These are phyloP conservation scores for Thunnus maccoyii DNA, from an alignment of 2,113 vertebrate species.

Conservation along the genomic window DNA sequence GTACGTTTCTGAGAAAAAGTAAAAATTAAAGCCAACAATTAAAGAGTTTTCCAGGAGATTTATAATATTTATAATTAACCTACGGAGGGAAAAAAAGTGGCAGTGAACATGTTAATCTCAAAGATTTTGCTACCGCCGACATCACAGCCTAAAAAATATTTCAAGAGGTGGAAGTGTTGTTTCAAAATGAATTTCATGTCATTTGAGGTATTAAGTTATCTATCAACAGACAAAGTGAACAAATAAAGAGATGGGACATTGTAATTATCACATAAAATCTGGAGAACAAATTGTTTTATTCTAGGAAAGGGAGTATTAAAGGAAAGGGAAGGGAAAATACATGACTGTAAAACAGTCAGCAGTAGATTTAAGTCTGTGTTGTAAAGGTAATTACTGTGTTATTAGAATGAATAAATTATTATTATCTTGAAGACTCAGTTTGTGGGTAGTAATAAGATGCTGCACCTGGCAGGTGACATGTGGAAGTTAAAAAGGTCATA, in stretches of 20 bases:
- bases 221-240: background rate
- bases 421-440: constrained; percentile 35
- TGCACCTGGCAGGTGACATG: constrained; percentile 20
- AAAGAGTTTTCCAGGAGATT: too few relatives aligned
- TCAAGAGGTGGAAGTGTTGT: background rate
- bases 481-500: background rate
- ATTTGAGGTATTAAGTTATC: constrained; percentile 11
- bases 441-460: constrained; percentile 31
- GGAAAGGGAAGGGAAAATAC: constrained; percentile 30
- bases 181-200: background rate
- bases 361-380: constrained; percentile 2
- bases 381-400: constrained; percentile 44
- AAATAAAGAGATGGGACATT: constrained; percentile 12
- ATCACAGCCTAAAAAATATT: background rate
- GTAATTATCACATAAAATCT: constrained; percentile 36
- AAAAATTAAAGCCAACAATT: constrained; percentile 1
- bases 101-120: background rate
- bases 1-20: background rate
- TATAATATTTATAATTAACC: background rate
- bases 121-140: background rate
- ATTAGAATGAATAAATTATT: constrained; percentile 47
- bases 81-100: background rate
- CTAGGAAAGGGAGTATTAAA: background rate
- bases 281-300: constrained; percentile 25
- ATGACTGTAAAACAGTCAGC: constrained; percentile 31